Conservation (phyloP, 2,888 invertebrate species). For the Microplitis manilae region DNA sequence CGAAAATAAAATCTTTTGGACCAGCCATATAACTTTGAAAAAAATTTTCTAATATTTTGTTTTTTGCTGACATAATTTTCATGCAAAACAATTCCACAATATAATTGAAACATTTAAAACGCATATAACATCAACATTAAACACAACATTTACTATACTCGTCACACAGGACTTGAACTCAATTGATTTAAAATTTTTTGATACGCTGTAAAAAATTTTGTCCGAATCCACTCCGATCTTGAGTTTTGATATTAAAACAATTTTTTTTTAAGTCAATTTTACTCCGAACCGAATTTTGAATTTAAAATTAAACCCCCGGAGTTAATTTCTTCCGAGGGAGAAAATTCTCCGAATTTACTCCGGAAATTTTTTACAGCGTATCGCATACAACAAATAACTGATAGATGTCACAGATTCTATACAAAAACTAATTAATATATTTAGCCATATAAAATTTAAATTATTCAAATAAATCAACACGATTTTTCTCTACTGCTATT, state of each 20-base stretch:
- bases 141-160: neutral
- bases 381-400: neutral
- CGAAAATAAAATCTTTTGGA: neutral
- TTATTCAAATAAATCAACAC: neutral
- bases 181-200: neutral
- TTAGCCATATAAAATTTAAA: neutral
- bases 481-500: neutral
- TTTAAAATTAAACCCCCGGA: too few species aligned
- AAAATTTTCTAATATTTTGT: neutral
- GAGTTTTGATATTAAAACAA: too few species aligned
- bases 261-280: too few species aligned
- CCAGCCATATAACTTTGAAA: conserved; percentile 2
- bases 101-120: neutral
- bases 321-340: too few species aligned
- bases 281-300: too few species aligned
- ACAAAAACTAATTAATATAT: neutral
- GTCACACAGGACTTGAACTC: neutral
- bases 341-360: too few species aligned
- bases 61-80: neutral
- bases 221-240: too few species aligned
- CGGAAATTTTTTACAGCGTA: neutral
- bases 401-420: neutral
- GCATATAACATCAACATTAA: neutral
- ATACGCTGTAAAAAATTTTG: neutral
- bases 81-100: neutral